Conservation (phyloP, 2,888 invertebrate species). For the Chymomyza caudatula region DNA sequence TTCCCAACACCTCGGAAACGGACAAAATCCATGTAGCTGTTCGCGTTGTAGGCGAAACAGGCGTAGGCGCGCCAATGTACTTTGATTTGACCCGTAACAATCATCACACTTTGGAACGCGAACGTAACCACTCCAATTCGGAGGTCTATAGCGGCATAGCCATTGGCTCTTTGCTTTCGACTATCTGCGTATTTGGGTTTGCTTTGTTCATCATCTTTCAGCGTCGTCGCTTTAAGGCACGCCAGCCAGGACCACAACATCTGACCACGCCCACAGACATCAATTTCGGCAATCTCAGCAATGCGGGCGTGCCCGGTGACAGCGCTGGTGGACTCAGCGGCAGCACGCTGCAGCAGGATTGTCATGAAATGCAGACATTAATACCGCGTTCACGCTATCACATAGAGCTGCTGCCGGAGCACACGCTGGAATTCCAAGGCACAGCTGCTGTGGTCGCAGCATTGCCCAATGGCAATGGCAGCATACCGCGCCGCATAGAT, state of each 20-base stretch:
- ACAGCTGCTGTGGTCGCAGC: slow-evolving; percentile 45
- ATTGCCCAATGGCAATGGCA: slow-evolving; percentile 70
- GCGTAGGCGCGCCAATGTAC: slow-evolving; percentile 76
- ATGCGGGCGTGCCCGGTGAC: slow-evolving; percentile 69
- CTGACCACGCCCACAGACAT: slow-evolving; percentile 75
- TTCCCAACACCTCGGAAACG: slow-evolving; percentile 76
- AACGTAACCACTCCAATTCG: slow-evolving; percentile 52
- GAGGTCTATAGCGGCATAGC: slow-evolving; percentile 75
- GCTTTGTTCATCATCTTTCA: slow-evolving; percentile 74
- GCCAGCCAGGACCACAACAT: slow-evolving; percentile 71
- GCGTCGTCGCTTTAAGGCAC: slow-evolving; percentile 73
- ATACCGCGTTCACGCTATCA: slow-evolving; percentile 73
- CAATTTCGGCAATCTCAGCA: slow-evolving; percentile 73
- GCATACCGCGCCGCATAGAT: slow-evolving; percentile 36
- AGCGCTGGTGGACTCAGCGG: slow-evolving; percentile 74
- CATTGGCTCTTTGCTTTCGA: slow-evolving; percentile 74
- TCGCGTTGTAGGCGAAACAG: slow-evolving; percentile 76
- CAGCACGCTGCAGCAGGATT: slow-evolving; percentile 74
- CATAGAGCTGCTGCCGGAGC: slow-evolving; percentile 64
- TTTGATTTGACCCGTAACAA: slow-evolving; percentile 70
- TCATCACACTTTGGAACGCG: slow-evolving; percentile 57
- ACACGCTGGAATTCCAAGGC: slow-evolving; percentile 64
- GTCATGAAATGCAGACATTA: slow-evolving; percentile 78
- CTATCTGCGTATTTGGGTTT: slow-evolving; percentile 72
- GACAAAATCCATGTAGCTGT: slow-evolving; percentile 77